A percentile compares a stretch with the other conserved stretches of the same genome.
phyloP scores from a whole-genome alignment of 2,797 vertebrate genomes.

The Percopsis omiscomaycus region DNA sequence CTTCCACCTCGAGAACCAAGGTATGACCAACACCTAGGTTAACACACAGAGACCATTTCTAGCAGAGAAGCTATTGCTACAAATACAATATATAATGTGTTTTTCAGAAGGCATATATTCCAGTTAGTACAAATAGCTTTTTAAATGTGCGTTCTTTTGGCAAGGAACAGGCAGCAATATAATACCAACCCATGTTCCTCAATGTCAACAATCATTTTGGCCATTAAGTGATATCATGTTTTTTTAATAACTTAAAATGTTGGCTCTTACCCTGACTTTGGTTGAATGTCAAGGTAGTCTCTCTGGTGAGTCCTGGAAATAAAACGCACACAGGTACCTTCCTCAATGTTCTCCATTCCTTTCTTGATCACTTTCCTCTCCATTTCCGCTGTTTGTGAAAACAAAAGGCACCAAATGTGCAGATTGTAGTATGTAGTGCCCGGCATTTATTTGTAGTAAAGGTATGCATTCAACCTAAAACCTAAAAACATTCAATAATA shows the following conservation, averaged over 20 bases:
- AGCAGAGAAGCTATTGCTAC: not conserved
- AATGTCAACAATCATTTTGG: not conserved
- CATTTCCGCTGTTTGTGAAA: conserved; percentile 60
- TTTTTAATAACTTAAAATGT: conserved; percentile 16
- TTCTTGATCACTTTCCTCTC: conserved; percentile 68
- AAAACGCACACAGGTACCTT: conserved; percentile 78
- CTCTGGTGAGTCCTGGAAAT: conserved; percentile 76
- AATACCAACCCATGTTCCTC: not conserved
- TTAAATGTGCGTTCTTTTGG: too few relatives aligned
- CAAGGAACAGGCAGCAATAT: not conserved
- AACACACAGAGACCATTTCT: conserved; percentile 10
- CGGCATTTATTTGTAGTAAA: not conserved
- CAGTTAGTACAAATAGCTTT: too few relatives aligned
- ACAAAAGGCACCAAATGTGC: too few relatives aligned
- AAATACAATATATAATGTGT: too few relatives aligned
- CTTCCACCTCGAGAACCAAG: conserved; percentile 82
- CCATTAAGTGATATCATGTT: too few relatives aligned
- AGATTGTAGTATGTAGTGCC: too few relatives aligned
- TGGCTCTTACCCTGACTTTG: conserved; percentile 74
- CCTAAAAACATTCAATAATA: not conserved
- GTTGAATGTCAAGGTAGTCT: conserved; percentile 78
- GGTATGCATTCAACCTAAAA: not conserved
- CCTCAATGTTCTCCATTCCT: conserved; percentile 75
- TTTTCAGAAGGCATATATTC: too few relatives aligned
- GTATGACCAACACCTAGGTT: conserved; percentile 80